Conservation (phyloP, 37 sponge, comb jelly and placozoan genomes). For the Aphrocallistes beatrix region DNA sequence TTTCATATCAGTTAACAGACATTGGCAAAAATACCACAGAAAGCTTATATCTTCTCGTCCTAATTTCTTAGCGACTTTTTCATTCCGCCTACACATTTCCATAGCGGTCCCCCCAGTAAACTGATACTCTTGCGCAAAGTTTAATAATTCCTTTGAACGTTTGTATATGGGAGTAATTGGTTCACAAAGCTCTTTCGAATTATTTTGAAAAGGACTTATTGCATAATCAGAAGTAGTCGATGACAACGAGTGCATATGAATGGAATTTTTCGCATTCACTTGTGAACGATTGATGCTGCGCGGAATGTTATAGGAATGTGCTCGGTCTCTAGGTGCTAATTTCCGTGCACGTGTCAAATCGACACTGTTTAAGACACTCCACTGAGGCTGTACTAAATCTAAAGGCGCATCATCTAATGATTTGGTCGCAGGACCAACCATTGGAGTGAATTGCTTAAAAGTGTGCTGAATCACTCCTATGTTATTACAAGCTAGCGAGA, state of each 20-base stretch:
- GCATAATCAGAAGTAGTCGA: not conserved
- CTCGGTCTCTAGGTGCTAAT: not conserved
- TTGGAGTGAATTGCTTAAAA: not conserved
- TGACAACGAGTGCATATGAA: not conserved
- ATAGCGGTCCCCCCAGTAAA: not conserved
- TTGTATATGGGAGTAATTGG: not conserved
- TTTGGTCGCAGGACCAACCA: not conserved
- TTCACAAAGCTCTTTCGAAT: not conserved
- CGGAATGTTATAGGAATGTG: not conserved
- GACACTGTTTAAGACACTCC: not conserved
- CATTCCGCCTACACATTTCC: not conserved
- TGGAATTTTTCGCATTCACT: not conserved
- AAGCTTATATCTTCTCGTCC: slow-evolving; percentile 1
- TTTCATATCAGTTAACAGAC: not conserved
- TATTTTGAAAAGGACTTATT: not conserved
- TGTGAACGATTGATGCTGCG: not conserved
- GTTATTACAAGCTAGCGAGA: not conserved
- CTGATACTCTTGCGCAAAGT: not conserved
- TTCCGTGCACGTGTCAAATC: not conserved
- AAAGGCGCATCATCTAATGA: not conserved
- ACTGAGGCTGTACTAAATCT: not conserved
- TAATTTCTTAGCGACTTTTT: not conserved
- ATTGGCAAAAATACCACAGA: slow-evolving; percentile 3
- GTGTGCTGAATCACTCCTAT: not conserved
- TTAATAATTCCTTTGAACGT: not conserved